phyloP scores from a whole-genome alignment of 2,113 vertebrate genomes.

The Canis aureus region DNA sequence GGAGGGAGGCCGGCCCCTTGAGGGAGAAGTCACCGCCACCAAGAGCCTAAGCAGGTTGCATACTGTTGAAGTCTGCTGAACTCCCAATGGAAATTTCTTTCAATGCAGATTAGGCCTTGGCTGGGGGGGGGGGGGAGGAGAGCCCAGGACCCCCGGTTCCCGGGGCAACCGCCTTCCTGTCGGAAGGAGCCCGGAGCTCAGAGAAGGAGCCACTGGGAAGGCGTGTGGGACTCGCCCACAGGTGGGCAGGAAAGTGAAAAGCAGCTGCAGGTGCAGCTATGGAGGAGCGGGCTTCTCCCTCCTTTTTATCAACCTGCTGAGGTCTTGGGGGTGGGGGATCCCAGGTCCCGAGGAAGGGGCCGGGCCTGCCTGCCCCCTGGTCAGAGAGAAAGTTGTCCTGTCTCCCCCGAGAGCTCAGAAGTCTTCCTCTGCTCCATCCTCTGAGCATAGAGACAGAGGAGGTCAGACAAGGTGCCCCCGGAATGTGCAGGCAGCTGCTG shows the following conservation, averaged over 20 bases:
- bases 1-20: slow-evolving; percentile 7
- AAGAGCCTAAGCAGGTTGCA: slow-evolving; percentile 59
- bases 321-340: background rate
- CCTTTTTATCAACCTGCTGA: slow-evolving; percentile 21
- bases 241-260: slow-evolving; percentile 61
- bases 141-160: slow-evolving; percentile 74
- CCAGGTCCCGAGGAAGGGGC: background rate
- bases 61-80: slow-evolving; percentile 56
- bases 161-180: slow-evolving; percentile 75
- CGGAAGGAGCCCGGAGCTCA: slow-evolving; percentile 45
- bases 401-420: background rate
- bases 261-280: background rate
- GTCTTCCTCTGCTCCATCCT: background rate
- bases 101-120: slow-evolving; percentile 72
- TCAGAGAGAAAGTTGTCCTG: slow-evolving; percentile 49
- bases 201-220: background rate
- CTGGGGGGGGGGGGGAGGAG: background rate
- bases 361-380: background rate
- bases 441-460: background rate
- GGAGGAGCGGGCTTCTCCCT: background rate
- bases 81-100: slow-evolving; percentile 72
- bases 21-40: slow-evolving; percentile 19
- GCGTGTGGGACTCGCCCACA: background rate
- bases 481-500: background rate
- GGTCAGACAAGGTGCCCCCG: slow-evolving; percentile 21